phyloP scores from a whole-genome alignment of 2,113 vertebrate genomes.

The Litocranius walleri region DNA sequence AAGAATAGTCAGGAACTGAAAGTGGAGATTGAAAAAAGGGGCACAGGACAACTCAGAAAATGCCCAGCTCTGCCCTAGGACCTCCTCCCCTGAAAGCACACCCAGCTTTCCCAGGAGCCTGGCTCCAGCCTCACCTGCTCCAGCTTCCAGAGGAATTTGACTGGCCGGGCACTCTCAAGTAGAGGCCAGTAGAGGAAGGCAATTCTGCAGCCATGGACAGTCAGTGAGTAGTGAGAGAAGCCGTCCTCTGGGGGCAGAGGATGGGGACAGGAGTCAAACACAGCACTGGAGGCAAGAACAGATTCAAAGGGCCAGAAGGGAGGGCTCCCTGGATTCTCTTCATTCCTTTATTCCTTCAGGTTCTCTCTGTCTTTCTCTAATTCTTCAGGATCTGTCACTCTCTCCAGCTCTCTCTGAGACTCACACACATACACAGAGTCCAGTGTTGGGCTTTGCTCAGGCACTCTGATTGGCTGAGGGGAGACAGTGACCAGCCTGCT shows the following conservation, averaged over 20 bases:
- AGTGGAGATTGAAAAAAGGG: not conserved
- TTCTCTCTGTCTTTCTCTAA: not conserved
- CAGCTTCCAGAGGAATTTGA: constrained; percentile 98
- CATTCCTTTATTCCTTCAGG: not conserved
- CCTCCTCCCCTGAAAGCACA: not conserved
- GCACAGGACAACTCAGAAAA: not conserved
- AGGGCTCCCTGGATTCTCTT: not conserved
- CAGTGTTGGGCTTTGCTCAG: not conserved
- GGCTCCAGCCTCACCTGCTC: constrained; percentile 88
- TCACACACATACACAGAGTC: not conserved
- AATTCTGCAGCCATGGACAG: constrained; percentile 95
- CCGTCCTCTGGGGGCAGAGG: constrained; percentile 87
- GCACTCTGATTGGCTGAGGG: not conserved
- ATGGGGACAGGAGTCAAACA: not conserved
- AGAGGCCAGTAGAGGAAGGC: constrained; percentile 97
- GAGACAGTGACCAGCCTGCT: not conserved
- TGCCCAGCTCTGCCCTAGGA: not conserved
- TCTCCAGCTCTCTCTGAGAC: not conserved
- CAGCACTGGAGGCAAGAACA: not conserved
- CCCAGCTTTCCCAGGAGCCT: not conserved
- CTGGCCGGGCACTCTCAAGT: constrained; percentile 91
- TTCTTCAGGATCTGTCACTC: not conserved
- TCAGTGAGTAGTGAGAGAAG: constrained; percentile 94
- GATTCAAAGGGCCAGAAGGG: not conserved
- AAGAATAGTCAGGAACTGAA: not conserved